Evolutionary conservation across 2,797 vertebrate genomes (phyloP), one percentile per base, ranked within the genome.

Genomic region (Delichon dasypus): DNA sequence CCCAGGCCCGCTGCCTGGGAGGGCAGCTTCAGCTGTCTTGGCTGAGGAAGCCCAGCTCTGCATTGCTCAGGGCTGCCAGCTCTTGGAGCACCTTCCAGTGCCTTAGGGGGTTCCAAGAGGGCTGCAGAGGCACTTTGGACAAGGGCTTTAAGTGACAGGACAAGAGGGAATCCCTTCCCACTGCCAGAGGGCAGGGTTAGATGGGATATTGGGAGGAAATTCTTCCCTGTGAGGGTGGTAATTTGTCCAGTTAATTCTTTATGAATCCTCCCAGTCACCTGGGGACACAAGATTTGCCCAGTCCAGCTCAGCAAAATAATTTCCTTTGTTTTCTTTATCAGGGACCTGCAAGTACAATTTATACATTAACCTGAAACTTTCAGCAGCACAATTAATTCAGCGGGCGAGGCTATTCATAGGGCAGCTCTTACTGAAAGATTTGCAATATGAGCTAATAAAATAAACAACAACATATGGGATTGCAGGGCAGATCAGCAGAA

Each of bases 391-490:
- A 83, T 93, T 89, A 92, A 93, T 92, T 91, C 27, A 0, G 36
- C 20, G 3, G 47, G 62, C 26, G 0, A 13, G 32, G 66, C 76
- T 75, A 55, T 75, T 93, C 66, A n/a, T 27, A 32, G 66, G 72
- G 66, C 55, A 22, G 1, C 42, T 40, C 47, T 21, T 75, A 70
- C 70, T 81, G 91, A 88, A 88, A 93, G 90, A 91, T 75, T 80
- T 30, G 64, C 73, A 90, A 81, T 62, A 64, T 14, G 76, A 95
- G 85, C 91, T 81, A 91, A 93, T 78, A 94, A 94, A 95, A 91
- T 83, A 80, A 94, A 93, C 85, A 92, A 55, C 71, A 94, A 80
- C 88, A 96, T 85, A 92, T 57, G 90, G 92, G 90, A 68, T 58
- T 72, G 70, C 71, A 74, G 77, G 22, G 71, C 61, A 60, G 54